Base-by-base conservation (phyloP, 1,140 invertebrate genomes). In the Penaeus indicus region DNA sequence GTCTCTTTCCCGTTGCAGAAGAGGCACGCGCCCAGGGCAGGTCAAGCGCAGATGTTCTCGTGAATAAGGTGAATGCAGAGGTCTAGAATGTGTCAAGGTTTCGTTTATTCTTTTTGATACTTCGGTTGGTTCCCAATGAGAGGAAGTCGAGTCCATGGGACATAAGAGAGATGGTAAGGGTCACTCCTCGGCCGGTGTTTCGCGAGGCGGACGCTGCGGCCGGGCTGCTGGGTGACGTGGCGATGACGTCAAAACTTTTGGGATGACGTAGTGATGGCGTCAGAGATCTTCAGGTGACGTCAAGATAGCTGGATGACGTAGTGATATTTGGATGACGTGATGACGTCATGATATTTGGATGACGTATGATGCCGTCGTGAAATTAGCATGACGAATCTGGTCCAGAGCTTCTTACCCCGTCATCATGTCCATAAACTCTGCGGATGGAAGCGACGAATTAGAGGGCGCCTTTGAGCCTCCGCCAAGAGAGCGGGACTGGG, bases 361-460 rank as follows among this genome's bases (percentile, higher is more conserved):
- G 38, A 69, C 25, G n/a, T 38, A 47, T 38, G 83, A 69, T 21
- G 62, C 13, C 62, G 63, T 67, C 19, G 82, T 21, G 54, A 54
- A 54, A 54, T 54, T n/a, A 32, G 47, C 27, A 21, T 19, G 16
- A 63, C 42, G 22, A 79, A 85, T 13, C 25, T 11, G 0, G 19
- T 22, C 47, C 18, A 61, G 42, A 42, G 38, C 54, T 60, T 69
- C 61, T 85, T 88, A 89, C 27, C 95, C 95, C 86, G 95, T 96
- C 95, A 96, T 95, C 95, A 95, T 96, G 91, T 95, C 95, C 95
- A 95, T 95, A 92, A 95, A 95, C 93, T 95, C 95, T 95, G 94
- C 61, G 94, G 94, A 82, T 16, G 86, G 67, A 67, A 8, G 4
- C n/a, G 32, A 54, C 64, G 82, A 42, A 27, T 19, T 69, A 60